Evolutionary conservation across 53 echinoderm and acorn worm genomes (phyloP), one percentile per base, ranked within the genome.

Genomic region (Temnopleurus reevesii): DNA sequence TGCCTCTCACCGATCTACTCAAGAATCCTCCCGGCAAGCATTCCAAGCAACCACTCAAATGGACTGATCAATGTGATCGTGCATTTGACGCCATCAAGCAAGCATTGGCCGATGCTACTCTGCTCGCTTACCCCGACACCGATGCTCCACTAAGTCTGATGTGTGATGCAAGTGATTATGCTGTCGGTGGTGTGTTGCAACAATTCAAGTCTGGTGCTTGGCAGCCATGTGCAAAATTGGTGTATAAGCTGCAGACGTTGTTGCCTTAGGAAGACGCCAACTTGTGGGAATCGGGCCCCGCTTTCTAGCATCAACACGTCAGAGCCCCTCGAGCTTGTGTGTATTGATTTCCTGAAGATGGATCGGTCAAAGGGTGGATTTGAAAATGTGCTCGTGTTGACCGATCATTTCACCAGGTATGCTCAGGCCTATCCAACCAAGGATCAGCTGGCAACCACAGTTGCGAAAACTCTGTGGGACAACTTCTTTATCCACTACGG

Each of bases 401-500:
- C 94, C 0, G 96, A 96, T 46, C 77, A 89, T n/a, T 94, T 93
- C 46, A 96, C 92, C 1, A 96, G 91, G 36, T 90, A 83, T 26
- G 88, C 94, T 1, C 91, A 92, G 64, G 96, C 94, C 0, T 56
- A 90, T 3, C 93, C 93, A 8, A 92, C 94, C 8, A 55, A 79
- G 35, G 90, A 93, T 47, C 96, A 94, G 79, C 90, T 82, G 24
- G 96, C 96, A 0, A 30, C 31, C 33, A 91, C 92, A 46, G 94
- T 96, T 0, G 96, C 96, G 9, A 91, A 77, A 30, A 77, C 77
- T 2, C 51, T 93, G 8, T 90, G 90, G 12, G 86, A 91, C 12
- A 87, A 96, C 2, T 96, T 94, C 93, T 96, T 96, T 76, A 90
- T 91, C 8, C 91, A 88, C 5, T 94, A 91, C 79, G 94, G 94